A percentile compares a stretch with the other conserved stretches of the same genome.
These are phyloP conservation scores for Nannobrachium achirus DNA, from an alignment of 2,113 vertebrate genomes.

Conservation along the genomic window DNA sequence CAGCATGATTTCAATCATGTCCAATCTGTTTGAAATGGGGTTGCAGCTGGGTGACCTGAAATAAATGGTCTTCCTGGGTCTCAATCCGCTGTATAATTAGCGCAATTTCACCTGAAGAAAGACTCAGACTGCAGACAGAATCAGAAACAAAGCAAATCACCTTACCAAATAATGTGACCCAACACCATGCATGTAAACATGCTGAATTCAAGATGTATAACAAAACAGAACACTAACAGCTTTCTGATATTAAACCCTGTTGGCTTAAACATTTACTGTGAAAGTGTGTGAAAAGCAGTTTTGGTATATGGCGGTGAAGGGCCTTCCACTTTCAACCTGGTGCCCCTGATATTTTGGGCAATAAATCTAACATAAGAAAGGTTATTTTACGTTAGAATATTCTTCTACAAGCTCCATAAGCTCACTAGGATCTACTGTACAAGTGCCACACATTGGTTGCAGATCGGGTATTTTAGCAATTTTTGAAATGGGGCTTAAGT, in stretches of 20 bases:
- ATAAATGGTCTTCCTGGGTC: conserved; percentile 47
- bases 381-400: too few relatives aligned
- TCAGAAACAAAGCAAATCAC: conserved; percentile 2
- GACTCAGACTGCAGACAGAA: background rate
- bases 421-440: too few relatives aligned
- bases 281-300: conserved; percentile 28
- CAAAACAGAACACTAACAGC: conserved; percentile 14
- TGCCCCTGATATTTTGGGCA: too few relatives aligned
- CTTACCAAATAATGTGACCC: background rate
- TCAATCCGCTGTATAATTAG: conserved; percentile 40
- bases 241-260: conserved; percentile 14
- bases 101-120: conserved; percentile 28
- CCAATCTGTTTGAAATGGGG: conserved; percentile 88
- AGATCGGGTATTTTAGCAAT: too few relatives aligned
- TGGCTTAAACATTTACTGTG: conserved; percentile 6
- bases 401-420: too few relatives aligned
- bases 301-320: conserved; percentile 13
- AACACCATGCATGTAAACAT: background rate
- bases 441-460: too few relatives aligned
- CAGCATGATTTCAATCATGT: conserved; percentile 89
- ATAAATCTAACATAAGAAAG: too few relatives aligned
- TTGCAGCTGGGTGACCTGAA: conserved; percentile 87
- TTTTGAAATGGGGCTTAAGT: too few relatives aligned
- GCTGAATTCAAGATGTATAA: background rate
- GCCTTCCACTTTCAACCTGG: conserved; percentile 10